These are phyloP conservation scores for Chelon labrosus DNA, from an alignment of 2,797 vertebrate species.

Conservation along the genomic window DNA sequence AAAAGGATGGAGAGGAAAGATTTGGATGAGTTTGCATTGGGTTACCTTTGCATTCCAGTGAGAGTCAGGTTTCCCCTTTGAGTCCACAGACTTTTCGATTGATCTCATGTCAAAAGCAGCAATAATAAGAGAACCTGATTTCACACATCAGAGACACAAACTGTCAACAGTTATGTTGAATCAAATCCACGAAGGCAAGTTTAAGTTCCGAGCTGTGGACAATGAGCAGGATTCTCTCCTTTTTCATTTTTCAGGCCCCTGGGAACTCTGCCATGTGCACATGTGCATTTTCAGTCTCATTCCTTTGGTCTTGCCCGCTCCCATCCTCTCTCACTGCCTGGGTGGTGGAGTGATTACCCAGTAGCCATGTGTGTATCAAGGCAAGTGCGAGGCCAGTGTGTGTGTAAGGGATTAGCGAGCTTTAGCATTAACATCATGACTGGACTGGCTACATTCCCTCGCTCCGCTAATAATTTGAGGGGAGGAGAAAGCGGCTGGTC, in stretches of 20 bases:
- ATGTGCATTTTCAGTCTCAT: slow-evolving; percentile 82
- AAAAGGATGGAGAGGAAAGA: not conserved
- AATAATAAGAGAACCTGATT: too few species aligned
- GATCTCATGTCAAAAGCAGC: too few species aligned
- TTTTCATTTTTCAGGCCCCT: not conserved
- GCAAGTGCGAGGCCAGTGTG: slow-evolving; percentile 86
- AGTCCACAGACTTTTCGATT: not conserved
- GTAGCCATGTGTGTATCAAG: slow-evolving; percentile 77
- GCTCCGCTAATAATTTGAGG: slow-evolving; percentile 92
- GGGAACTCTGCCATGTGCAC: slow-evolving; percentile 25
- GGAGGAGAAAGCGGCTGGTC: slow-evolving; percentile 93
- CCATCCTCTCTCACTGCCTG: slow-evolving; percentile 87
- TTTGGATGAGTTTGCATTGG: not conserved
- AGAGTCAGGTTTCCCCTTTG: not conserved
- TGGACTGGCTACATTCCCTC: slow-evolving; percentile 89
- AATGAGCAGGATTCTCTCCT: not conserved
- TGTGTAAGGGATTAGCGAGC: slow-evolving; percentile 94
- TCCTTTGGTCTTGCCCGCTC: slow-evolving; percentile 82
- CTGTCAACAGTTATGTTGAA: not conserved
- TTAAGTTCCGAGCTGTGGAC: not conserved
- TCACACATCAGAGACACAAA: too few species aligned
- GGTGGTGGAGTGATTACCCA: slow-evolving; percentile 92
- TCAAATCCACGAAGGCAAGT: not conserved
- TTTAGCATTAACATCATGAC: slow-evolving; percentile 90
- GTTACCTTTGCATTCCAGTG: slow-evolving; percentile 15